Percentiles rank a stretch among this genome's conserved stretches.
Conservation (phyloP, 2,797 vertebrate species). For the Cynopterus sphinx region DNA sequence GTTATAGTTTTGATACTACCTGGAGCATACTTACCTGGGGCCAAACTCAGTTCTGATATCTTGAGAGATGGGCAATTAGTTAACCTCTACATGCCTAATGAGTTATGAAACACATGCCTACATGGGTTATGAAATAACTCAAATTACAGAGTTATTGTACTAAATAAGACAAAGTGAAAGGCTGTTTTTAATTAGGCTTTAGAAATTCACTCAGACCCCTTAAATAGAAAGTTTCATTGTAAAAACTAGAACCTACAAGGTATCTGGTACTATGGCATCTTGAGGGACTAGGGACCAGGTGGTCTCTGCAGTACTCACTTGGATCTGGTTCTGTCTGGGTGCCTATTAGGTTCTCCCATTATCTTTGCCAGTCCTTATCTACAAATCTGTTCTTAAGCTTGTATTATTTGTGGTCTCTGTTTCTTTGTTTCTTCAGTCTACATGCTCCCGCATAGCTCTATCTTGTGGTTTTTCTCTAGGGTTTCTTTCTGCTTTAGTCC, state of each 20-base stretch:
- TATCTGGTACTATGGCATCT: not conserved
- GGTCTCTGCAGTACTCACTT: not conserved
- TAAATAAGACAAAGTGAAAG: not conserved
- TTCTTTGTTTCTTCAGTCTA: not conserved
- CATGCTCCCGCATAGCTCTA: not conserved
- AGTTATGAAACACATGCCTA: no score
- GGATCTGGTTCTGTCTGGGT: not conserved
- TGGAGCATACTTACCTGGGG: not conserved
- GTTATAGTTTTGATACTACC: not conserved
- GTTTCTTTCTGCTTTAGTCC: not conserved
- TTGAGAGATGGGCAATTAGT: not conserved
- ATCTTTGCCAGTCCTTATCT: not conserved
- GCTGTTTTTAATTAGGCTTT: not conserved
- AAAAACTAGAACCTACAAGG: not conserved
- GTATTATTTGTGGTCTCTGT: not conserved
- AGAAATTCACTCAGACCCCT: not conserved
- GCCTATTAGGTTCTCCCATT: not conserved
- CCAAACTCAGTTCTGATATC: not conserved
- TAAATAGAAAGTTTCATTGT: not conserved
- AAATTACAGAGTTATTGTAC: not conserved
- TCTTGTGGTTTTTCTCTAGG: not conserved
- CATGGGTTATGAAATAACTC: not conserved
- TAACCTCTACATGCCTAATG: not conserved
- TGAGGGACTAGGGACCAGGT: not conserved
- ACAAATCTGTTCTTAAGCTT: not conserved